Evolutionary conservation across 2,888 invertebrate species (phyloP).

Genomic region (Chrysotoxum bicinctum): DNA sequence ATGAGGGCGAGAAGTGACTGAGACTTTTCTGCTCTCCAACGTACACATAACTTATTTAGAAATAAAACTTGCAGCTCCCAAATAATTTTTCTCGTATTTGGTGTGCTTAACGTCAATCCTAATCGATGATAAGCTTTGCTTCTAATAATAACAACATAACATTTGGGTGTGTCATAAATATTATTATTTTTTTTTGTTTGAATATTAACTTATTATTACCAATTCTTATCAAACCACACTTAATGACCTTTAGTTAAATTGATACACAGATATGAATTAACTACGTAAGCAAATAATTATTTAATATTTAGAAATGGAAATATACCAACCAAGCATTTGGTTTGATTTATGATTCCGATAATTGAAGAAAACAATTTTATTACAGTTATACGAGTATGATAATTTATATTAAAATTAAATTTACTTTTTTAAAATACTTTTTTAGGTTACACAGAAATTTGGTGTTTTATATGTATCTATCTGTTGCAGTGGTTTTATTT

Average conservation of each 20-base stretch:
- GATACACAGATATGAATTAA: background rate
- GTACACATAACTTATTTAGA: background rate
- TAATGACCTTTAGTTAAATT: background rate
- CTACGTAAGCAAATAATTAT: background rate
- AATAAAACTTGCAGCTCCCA: background rate
- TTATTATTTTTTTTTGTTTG: background rate
- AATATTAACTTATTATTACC: background rate
- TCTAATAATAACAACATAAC: background rate
- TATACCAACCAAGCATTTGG: background rate
- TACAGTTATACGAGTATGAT: too few species aligned
- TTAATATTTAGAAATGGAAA: background rate
- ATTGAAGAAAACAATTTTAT: too few species aligned
- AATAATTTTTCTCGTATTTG: background rate
- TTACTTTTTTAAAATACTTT: too few species aligned
- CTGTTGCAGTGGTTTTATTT: too few species aligned
- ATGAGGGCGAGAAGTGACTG: too few species aligned
- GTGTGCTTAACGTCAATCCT: background rate
- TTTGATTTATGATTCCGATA: background rate
- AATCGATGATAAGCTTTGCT: background rate
- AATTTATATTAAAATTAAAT: too few species aligned
- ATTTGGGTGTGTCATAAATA: background rate
- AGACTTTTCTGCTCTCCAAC: too few species aligned
- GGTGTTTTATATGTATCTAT: too few species aligned
- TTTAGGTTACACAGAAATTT: too few species aligned
- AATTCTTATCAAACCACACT: background rate